phyloP scores from a whole-genome alignment of 2,797 vertebrate genomes.

The Artibeus jamaicensis region DNA sequence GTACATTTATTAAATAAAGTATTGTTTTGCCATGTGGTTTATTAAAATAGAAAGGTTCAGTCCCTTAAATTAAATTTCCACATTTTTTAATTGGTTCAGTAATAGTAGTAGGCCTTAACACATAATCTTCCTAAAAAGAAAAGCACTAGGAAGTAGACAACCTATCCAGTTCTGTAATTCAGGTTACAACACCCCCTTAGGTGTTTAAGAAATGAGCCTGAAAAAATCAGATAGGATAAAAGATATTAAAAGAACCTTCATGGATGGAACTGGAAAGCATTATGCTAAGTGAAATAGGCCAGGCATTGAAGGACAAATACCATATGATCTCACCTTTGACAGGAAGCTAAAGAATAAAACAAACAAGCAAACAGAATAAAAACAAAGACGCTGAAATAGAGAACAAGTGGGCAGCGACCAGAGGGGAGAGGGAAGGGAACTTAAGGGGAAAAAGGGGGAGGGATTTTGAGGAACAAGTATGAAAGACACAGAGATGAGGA shows the following conservation, averaged over 20 bases:
- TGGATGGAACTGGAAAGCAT: too few relatives aligned
- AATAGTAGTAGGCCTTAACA: conserved; percentile 31
- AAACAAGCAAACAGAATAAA: too few relatives aligned
- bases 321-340: too few relatives aligned
- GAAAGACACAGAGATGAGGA: too few relatives aligned
- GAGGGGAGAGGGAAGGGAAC: too few relatives aligned
- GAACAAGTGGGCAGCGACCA: too few relatives aligned
- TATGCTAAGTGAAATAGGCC: too few relatives aligned
- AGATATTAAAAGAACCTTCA: neutral
- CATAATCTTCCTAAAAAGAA: neutral
- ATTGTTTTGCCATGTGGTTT: conserved; percentile 83
- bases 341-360: too few relatives aligned
- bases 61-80: conserved; percentile 52
- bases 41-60: conserved; percentile 79
- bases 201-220: conserved; percentile 39
- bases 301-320: too few relatives aligned
- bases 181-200: neutral
- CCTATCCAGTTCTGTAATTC: neutral
- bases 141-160: neutral
- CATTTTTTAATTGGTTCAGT: neutral
- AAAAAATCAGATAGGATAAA: neutral
- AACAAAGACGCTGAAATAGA: too few relatives aligned
- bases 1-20: conserved; percentile 78
- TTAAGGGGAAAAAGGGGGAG: too few relatives aligned
- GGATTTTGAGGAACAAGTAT: too few relatives aligned